Conservation (phyloP, 2,113 vertebrate species). For the Chitala chitala region DNA sequence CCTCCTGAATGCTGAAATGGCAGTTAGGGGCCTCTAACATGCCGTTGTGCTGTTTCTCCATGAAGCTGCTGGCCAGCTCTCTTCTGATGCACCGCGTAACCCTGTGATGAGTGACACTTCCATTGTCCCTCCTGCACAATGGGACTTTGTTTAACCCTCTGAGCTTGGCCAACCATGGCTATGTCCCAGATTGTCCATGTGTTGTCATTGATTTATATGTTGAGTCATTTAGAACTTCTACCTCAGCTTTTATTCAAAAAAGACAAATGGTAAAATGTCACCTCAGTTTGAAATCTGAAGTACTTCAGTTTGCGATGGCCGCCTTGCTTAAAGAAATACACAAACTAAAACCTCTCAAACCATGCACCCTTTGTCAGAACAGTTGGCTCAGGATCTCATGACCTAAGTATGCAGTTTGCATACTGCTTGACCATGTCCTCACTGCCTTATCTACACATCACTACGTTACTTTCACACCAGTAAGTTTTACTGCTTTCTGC, state of each 20-base stretch:
- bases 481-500: too few relatives aligned
- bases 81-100: not conserved
- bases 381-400: too few relatives aligned
- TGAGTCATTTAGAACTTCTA: not conserved
- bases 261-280: too few relatives aligned
- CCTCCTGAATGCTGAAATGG: constrained; percentile 16
- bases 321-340: too few relatives aligned
- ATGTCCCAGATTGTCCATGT: not conserved
- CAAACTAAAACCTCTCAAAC: too few relatives aligned
- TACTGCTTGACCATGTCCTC: too few relatives aligned
- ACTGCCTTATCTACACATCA: too few relatives aligned
- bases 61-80: not conserved
- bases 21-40: not conserved
- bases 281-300: too few relatives aligned
- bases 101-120: constrained; percentile 8
- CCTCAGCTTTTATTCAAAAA: too few relatives aligned
- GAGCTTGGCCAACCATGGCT: not conserved
- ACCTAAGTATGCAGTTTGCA: too few relatives aligned
- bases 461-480: not conserved
- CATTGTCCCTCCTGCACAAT: constrained; percentile 24
- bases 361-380: too few relatives aligned
- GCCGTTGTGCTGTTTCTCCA: not conserved
- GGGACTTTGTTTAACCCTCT: not conserved
- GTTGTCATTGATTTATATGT: not conserved
- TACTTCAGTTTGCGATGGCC: too few relatives aligned